These are phyloP conservation scores for Puffinus mauretanicus DNA, from an alignment of 2,113 vertebrate species.

Conservation along the genomic window DNA sequence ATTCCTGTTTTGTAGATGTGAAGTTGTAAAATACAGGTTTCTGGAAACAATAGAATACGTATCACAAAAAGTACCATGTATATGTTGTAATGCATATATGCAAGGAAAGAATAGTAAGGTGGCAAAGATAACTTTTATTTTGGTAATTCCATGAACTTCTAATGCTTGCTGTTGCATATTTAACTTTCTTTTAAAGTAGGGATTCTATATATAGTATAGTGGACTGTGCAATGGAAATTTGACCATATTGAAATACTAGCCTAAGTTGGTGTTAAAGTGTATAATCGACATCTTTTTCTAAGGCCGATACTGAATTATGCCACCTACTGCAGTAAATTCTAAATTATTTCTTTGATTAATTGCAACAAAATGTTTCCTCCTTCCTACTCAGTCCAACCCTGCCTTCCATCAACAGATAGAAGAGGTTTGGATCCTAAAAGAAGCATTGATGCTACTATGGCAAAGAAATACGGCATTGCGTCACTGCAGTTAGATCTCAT, in stretches of 20 bases:
- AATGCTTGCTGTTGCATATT: not conserved
- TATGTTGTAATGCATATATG: not conserved
- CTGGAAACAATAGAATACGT: not conserved
- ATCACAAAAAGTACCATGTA: not conserved
- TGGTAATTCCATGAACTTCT: not conserved
- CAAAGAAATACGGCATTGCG: not conserved
- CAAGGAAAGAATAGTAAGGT: not conserved
- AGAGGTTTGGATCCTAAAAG: not conserved
- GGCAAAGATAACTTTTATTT: not conserved
- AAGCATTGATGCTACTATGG: not conserved
- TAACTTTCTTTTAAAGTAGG: not conserved
- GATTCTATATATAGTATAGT: not conserved
- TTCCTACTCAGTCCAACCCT: not conserved
- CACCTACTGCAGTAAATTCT: not conserved
- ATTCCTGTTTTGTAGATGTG: not conserved
- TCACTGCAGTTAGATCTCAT: conserved; percentile 58
- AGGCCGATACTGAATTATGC: not conserved
- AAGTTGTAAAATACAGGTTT: not conserved
- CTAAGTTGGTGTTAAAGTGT: not conserved
- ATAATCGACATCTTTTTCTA: not conserved
- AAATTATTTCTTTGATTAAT: not conserved
- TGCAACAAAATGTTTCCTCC: not conserved
- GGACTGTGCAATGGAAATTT: no score
- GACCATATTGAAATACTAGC: not conserved
- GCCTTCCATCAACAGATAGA: conserved; percentile 4